Evolutionary conservation across 2,888 invertebrate species (phyloP), one percentile per base, ranked within the genome.

Genomic region (Pachymerium ferrugineum): DNA sequence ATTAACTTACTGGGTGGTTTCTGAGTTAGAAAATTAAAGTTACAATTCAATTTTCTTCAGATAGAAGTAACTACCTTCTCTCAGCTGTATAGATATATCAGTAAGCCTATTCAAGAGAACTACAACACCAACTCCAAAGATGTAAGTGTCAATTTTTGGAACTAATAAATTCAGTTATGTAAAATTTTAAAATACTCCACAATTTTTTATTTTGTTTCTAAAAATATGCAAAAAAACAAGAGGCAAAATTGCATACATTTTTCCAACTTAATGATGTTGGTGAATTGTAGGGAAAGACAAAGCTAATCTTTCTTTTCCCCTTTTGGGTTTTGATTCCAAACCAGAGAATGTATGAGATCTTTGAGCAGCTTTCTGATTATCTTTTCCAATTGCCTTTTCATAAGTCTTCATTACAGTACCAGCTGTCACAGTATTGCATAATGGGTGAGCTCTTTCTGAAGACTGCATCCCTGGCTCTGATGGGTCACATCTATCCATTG

Each of bases 381-480:
- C 47, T 16, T 47, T 47, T 16, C 47, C 47, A 47, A 47, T 47
- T 6, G 16, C 47, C 16, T 47, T 16, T 16, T 47, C 47, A 8
- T 47, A 47, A 16, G 47, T 47, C 16, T n/a, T 4, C 47, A 47
- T 47, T 2, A 47, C 16, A 1, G 47, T 47, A 3, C 47, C 47
- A 6, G 47, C 19, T n/a, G 47, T 47, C 1, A 47, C 47, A 1
- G 47, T 47, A 16, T 47, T 47, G 16, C 47, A 47, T 22, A 47
- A 47, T 22, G 47, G 47, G 19, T 47, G 47, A 3, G 47, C 47
- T 6, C 47, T 1, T 16, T 47, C 47, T 22, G 47, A 47, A 14
- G 47, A 47, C 47, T 47, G 47, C 47, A n/a, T 47, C n/a, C n/a
- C n/a, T 47, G 16, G 47, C 47, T n/a, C 47, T n/a, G n/a, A n/a